phyloP scores from a whole-genome alignment of 2,888 invertebrate genomes.

The Biston betularia region DNA sequence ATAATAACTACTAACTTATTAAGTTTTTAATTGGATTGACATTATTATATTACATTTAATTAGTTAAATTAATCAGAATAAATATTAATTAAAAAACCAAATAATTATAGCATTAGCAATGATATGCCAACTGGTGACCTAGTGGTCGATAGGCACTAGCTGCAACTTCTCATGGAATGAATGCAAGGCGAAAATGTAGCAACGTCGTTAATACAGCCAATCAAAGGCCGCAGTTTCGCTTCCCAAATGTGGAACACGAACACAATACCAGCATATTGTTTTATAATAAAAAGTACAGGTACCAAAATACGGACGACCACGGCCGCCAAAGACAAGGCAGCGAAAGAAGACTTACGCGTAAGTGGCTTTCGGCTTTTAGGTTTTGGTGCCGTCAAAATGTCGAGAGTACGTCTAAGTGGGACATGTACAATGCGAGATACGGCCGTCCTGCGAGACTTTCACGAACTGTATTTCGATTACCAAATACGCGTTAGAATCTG shows the following conservation, averaged over 20 bases:
- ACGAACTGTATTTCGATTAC: constrained; percentile 84
- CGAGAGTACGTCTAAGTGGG: constrained; percentile 76
- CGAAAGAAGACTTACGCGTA: constrained; percentile 69
- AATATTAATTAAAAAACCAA: constrained; percentile 31
- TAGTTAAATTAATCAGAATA: not conserved
- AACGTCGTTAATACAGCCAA: constrained; percentile 77
- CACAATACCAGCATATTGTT: constrained; percentile 57
- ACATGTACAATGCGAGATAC: constrained; percentile 79
- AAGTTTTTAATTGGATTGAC: not conserved
- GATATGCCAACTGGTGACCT: constrained; percentile 70
- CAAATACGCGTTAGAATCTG: constrained; percentile 85
- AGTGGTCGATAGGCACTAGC: constrained; percentile 75
- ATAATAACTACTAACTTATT: no score
- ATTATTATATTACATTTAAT: not conserved
- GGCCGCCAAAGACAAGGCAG: constrained; percentile 64
- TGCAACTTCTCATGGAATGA: constrained; percentile 81
- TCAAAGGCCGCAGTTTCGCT: constrained; percentile 79
- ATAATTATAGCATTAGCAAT: constrained; percentile 47
- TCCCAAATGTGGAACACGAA: constrained; percentile 79
- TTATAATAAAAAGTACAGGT: constrained; percentile 56
- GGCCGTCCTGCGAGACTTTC: constrained; percentile 83
- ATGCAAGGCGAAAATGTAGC: constrained; percentile 83
- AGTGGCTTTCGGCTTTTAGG: constrained; percentile 73
- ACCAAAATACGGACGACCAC: constrained; percentile 54
- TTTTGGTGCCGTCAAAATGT: constrained; percentile 80